phyloP scores from a whole-genome alignment of 2,113 vertebrate species.

The Prolemur simus region DNA sequence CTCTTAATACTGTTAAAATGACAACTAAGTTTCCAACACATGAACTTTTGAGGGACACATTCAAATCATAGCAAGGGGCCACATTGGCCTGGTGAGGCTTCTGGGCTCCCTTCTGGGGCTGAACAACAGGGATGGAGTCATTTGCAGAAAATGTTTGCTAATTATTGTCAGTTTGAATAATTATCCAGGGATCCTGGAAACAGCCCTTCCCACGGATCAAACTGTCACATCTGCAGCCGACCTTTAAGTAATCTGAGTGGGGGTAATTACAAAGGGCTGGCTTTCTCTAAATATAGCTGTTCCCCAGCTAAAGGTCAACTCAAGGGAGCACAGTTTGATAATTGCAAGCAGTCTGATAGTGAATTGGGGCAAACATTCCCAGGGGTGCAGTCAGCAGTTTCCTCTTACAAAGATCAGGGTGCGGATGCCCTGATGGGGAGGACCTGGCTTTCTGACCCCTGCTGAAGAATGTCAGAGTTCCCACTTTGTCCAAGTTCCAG shows the following conservation, averaged over 20 bases:
- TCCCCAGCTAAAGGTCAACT: constrained; percentile 76
- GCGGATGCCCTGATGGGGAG: not conserved
- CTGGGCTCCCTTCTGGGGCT: constrained; percentile 34
- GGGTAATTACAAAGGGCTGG: constrained; percentile 77
- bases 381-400: constrained; percentile 48
- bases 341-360: constrained; percentile 73
- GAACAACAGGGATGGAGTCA: constrained; percentile 57
- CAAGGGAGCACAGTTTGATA: constrained; percentile 74
- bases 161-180: constrained; percentile 76
- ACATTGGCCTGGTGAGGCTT: not conserved
- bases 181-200: constrained; percentile 73
- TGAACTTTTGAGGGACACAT: not conserved
- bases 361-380: constrained; percentile 69
- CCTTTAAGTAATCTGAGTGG: constrained; percentile 78
- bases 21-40: not conserved
- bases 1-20: not conserved
- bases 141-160: constrained; percentile 68
- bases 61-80: not conserved
- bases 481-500: not conserved
- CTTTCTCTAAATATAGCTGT: constrained; percentile 78
- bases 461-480: not conserved
- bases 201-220: constrained; percentile 69
- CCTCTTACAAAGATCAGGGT: constrained; percentile 44
- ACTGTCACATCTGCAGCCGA: constrained; percentile 71
- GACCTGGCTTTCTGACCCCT: constrained; percentile 19